Evolutionary conservation across 2,888 invertebrate genomes (phyloP).

Genomic region (Lutraria lutraria): DNA sequence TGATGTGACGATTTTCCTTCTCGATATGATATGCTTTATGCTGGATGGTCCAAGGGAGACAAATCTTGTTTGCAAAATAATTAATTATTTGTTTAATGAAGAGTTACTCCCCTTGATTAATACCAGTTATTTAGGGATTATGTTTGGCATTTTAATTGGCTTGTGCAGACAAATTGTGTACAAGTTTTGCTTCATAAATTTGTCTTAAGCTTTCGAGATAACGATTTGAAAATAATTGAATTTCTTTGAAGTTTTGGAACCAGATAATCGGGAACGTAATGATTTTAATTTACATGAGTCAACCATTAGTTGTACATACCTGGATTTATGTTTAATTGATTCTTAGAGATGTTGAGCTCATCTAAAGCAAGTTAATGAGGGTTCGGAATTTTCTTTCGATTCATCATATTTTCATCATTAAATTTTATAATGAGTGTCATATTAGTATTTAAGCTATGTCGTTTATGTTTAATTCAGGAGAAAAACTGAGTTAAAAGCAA

Average conservation of each 20-base stretch:
- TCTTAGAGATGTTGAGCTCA: not conserved
- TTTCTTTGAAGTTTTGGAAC: not conserved
- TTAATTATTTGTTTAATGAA: not conserved
- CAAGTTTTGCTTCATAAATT: slow-evolving; percentile 12
- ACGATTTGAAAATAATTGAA: slow-evolving; percentile 5
- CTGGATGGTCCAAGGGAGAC: slow-evolving; percentile 1
- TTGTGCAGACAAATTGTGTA: not conserved
- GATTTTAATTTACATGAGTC: not conserved
- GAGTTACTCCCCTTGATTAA: slow-evolving; percentile 7
- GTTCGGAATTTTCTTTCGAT: not conserved
- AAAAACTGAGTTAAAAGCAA: too few species aligned
- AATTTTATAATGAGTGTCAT: too few species aligned
- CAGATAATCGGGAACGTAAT: not conserved
- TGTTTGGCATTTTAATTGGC: not conserved
- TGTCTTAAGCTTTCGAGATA: not conserved
- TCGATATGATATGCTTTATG: too few species aligned
- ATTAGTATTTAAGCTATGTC: too few species aligned
- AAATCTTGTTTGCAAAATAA: not conserved
- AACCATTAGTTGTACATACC: not conserved
- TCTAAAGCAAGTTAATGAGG: not conserved
- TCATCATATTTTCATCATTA: too few species aligned
- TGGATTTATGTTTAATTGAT: slow-evolving; percentile 7
- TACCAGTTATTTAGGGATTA: not conserved
- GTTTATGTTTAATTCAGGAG: too few species aligned
- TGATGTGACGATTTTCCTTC: too few species aligned